These are phyloP conservation scores for Myiothlypis chrysogaster DNA, from an alignment of 2,797 vertebrate species.

Conservation along the genomic window DNA sequence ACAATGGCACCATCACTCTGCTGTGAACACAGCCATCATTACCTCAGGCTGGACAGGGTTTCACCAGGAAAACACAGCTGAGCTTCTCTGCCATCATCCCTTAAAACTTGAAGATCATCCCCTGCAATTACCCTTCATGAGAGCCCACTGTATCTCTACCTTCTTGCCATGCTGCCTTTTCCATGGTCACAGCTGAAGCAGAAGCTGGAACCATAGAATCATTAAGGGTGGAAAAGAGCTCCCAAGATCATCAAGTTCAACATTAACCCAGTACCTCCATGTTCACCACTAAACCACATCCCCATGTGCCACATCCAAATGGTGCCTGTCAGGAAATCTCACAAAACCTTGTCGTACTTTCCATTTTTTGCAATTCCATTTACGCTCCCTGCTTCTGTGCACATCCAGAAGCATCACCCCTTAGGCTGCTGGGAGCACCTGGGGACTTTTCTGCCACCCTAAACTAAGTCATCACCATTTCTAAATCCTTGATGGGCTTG, in stretches of 20 bases:
- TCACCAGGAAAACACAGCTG: fast-evolving
- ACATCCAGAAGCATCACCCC: neutral
- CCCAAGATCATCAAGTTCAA: neutral
- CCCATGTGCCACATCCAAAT: neutral
- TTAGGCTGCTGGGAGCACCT: neutral
- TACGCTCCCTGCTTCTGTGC: neutral
- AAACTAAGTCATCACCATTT: neutral
- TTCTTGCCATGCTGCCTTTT: neutral
- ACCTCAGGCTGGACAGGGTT: neutral
- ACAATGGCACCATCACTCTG: fast-evolving
- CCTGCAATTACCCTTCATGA: neutral
- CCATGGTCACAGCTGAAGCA: neutral
- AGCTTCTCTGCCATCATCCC: neutral
- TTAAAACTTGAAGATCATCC: neutral
- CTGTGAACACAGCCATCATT: neutral
- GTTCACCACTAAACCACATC: neutral
- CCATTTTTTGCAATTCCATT: neutral
- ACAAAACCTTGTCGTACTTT: neutral
- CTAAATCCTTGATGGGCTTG: neutral
- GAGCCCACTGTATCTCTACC: neutral
- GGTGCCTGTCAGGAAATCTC: neutral
- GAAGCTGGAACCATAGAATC: neutral
- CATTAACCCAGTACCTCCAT: neutral
- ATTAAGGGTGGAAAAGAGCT: neutral
- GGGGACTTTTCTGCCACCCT: neutral